These are phyloP conservation scores for Puntigrus tetrazona DNA, from an alignment of 2,113 vertebrate species.

Conservation along the genomic window DNA sequence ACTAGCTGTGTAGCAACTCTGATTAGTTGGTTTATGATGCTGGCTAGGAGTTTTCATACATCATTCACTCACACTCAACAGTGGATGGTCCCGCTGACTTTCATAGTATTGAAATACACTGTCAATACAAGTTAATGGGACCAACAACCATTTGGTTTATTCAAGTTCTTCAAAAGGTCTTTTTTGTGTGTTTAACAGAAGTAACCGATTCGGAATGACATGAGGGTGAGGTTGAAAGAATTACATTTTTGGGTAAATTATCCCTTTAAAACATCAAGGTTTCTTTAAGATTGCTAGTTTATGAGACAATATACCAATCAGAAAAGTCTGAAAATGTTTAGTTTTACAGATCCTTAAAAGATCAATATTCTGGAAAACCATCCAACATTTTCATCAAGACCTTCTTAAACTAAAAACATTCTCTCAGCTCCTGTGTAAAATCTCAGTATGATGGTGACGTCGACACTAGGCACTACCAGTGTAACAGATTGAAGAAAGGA, in stretches of 20 bases:
- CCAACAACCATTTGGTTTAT: background rate
- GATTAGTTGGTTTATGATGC: background rate
- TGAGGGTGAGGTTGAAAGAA: background rate
- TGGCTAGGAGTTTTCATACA: background rate
- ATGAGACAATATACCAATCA: background rate
- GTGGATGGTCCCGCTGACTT: too few relatives aligned
- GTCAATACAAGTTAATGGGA: too few relatives aligned
- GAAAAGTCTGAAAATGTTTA: background rate
- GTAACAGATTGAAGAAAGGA: background rate
- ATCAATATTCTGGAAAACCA: background rate
- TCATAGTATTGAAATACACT: too few relatives aligned
- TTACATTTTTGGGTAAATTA: background rate
- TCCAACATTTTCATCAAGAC: background rate
- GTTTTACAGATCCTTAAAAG: background rate
- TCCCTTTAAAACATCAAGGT: too few relatives aligned
- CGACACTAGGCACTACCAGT: background rate
- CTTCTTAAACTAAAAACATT: background rate
- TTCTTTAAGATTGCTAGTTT: too few relatives aligned
- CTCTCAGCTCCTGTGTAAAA: background rate
- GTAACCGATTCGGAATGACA: background rate
- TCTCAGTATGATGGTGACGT: background rate
- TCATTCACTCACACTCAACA: too few relatives aligned
- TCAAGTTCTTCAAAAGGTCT: background rate
- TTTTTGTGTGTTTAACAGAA: background rate
- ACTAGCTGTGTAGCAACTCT: background rate